Base-by-base conservation (phyloP, 2,888 invertebrate species). In the Ophraella communa region DNA sequence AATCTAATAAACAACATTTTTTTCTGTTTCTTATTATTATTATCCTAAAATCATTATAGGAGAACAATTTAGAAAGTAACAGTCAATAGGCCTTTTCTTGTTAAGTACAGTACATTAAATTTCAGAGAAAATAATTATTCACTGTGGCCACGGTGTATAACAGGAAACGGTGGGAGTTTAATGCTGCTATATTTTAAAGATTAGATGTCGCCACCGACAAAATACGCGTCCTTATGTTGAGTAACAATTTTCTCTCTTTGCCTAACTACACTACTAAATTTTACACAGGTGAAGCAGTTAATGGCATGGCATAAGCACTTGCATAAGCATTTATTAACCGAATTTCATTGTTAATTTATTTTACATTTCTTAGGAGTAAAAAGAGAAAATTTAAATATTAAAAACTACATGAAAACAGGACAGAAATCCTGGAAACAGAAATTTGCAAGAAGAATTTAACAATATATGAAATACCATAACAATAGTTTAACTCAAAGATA, bases 51-150 rank as follows among this genome's bases (percentile, higher is more conserved):
- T 11, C 4, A 21, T 20, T 10, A 10, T 45, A 20, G 3, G 2
- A 45, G 45, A 10, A 21, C 18, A 44, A 10, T 11, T 10, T 10
- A 45, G 10, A 8, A 2, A 45, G 8, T 20, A 45, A 20, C 45
- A n/a, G 18, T 10, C 20, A 45, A 45, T 18, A 10, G 20, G 45
- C 10, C 11, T 18, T 24, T 57, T 57, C 39, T 47, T 47, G 47
- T 21, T 30, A 35, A 20, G 21, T 33, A 57, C 47, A 33, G 45
- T 18, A 57, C 56, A 57, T 57, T 57, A 57, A 47, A 45, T 57
- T 47, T 47, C 33, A 33, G 56, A 57, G 44, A 55, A 33, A 42
- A 57, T 57, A 57, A 57, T 57, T 57, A 57, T 57, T 57, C 56
- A 57, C 56, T 47, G 47, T 47, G 35, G 23, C 47, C 47, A 49